Conservation (phyloP, 2,113 vertebrate species). For the Pionites leucogaster region DNA sequence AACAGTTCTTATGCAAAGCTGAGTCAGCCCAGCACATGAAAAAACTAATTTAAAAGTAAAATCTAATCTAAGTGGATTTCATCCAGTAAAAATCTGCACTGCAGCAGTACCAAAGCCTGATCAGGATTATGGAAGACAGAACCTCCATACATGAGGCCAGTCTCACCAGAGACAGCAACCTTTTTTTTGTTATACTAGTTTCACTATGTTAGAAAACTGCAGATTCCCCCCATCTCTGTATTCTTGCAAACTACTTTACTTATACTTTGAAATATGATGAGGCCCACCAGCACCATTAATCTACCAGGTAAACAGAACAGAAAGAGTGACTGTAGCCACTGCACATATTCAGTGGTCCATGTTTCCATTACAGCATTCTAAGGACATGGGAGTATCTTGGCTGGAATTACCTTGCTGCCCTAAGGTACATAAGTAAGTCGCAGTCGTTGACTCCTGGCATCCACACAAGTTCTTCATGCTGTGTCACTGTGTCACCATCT, state of each 20-base stretch:
- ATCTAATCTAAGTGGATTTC: not conserved
- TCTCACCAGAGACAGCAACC: not conserved
- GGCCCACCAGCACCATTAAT: not conserved
- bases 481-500: conserved; percentile 88
- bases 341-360: rapidly evolving
- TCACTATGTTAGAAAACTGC: not conserved
- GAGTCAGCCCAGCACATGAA: not conserved
- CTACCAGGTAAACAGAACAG: not conserved
- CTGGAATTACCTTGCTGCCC: conserved; percentile 89
- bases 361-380: rapidly evolving
- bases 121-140: not conserved
- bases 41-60: not conserved
- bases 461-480: conserved; percentile 97
- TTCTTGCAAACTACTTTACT: not conserved
- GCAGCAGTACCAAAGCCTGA: not conserved
- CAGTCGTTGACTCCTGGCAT: conserved; percentile 99
- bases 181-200: not conserved
- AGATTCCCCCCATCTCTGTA: not conserved
- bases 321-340: not conserved
- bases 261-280: not conserved
- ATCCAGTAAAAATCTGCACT: not conserved
- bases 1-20: not conserved
- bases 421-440: conserved; percentile 98
- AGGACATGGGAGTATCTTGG: rapidly evolving
- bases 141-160: not conserved